Base-by-base conservation (phyloP, 2,888 invertebrate species). In the Drosophila silvestris region DNA sequence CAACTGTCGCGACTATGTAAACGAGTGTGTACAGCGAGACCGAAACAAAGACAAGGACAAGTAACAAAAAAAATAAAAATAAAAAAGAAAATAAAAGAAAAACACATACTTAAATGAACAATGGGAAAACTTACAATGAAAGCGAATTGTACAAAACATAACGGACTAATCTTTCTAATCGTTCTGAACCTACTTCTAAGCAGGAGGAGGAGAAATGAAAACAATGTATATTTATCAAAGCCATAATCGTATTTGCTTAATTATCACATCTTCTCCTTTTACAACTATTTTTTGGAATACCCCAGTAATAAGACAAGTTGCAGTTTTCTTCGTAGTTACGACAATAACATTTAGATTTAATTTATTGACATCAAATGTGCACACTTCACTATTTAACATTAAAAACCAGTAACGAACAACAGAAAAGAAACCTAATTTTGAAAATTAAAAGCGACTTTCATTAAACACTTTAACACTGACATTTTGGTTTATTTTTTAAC, bases 301-400 rank as follows among this genome's bases (percentile, higher is more conserved):
- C 16, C 41, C 39, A 47, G 12, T 35, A 63, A 41, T 32, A 62
- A 78, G 5, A 28, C n/a, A 22, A 37, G 2, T 51, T 28, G n/a
- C 14, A 3, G 12, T 44, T 54, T 37, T 28, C 5, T 53, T 66
- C 47, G 39, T 35, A 66, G 54, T 50, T 47, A 63, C 57, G 63
- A 53, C 76, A 74, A 75, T 79, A 88, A 86, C 90, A 86, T 86
- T 79, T 51, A 86, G 90, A 90, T 79, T 81, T 79, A 41, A 69
- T 85, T 86, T 90, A 90, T 86, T 86, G 86, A 86, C 85, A 88
- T 85, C 83, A 87, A 85, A 85, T 87, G 82, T 89, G 70, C 71
- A 89, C 87, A 74, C 74, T 86, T 58, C 60, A 70, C n/a, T 81
- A 76, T 76, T 84, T 62, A 32, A 69, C 66, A 53, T 70, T 71